Evolutionary conservation across 1,140 invertebrate species (phyloP), one percentile per base, ranked within the genome.

Genomic region (Harpegnathos saltator): DNA sequence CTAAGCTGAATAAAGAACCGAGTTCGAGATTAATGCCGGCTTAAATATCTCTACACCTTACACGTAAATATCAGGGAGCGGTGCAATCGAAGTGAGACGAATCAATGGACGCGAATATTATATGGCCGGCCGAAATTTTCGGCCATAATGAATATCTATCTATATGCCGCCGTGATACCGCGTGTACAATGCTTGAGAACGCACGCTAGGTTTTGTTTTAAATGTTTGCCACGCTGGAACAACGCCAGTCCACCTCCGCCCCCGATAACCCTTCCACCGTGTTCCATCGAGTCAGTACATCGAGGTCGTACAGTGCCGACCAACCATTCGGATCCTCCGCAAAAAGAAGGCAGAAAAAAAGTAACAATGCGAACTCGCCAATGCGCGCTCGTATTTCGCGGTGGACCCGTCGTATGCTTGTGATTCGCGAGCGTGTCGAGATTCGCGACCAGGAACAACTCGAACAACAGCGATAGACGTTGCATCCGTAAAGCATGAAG

Each of bases 191-290:
- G 66, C 73, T 73, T 63, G 78, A 77, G 72, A 86, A 69, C 59
- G 52, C 48, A 48, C 22, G 44, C 26, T 59, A 73, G 86, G 73
- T 87, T 87, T 87, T 86, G 71, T 85, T 88, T 87, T 84, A 88
- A 88, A 88, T 82, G 86, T 85, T 88, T 85, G 66, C 63, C 62
- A 29, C 29, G 61, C 52, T 88, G 86, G 78, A 89, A 88, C 72
- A 83, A 78, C 83, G 83, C 83, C 87, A 85, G 58, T 19, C 61
- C 33, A 33, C 11, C 29, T 12, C 29, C 29, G 29, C 24, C 22
- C 38, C 80, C 9, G 59, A n/a, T 71, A 86, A 63, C 24, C 65
- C 7, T 54, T 68, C 24, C 59, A n/a, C 59, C 81, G 66, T 54
- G 26, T 82, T 62, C 19, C 7, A 52, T 3, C 29, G n/a, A n/a